Conservation (phyloP, 2,113 vertebrate species). For the Cichladusa arquata region DNA sequence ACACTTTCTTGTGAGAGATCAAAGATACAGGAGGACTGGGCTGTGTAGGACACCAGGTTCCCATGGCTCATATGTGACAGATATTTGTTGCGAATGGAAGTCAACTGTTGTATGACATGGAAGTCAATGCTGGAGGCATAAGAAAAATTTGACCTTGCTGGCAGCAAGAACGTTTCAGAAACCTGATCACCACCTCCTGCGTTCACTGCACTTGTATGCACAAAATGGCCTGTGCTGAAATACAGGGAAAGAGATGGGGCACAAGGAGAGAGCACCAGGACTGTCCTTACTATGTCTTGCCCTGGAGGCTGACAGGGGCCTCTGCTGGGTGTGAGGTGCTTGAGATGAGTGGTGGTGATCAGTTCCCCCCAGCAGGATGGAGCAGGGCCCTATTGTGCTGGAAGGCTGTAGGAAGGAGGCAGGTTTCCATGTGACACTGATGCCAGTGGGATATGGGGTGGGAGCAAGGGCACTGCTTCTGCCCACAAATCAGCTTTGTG, state of each 20-base stretch:
- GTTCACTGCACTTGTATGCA: no score
- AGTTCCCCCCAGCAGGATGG: no score
- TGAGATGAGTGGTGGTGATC: no score
- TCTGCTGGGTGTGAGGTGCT: no score
- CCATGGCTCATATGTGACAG: fast-evolving
- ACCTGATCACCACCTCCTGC: neutral
- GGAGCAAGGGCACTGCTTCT: neutral
- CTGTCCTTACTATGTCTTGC: neutral
- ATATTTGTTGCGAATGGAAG: neutral
- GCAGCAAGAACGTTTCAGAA: neutral
- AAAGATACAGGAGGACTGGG: neutral
- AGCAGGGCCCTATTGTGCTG: no score
- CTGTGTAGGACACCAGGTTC: neutral
- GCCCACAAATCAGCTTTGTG: no score
- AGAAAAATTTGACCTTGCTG: neutral
- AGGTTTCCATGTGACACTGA: no score
- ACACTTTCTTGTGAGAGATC: neutral
- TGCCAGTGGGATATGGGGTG: neutral
- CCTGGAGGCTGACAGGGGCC: no score
- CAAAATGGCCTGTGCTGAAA: no score
- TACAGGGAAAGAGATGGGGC: neutral
- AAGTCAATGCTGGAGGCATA: neutral
- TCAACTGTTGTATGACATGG: neutral
- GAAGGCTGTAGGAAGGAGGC: no score
- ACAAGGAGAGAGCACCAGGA: neutral